Base-by-base conservation (phyloP, 2,113 vertebrate genomes). In the Daboia siamensis region DNA sequence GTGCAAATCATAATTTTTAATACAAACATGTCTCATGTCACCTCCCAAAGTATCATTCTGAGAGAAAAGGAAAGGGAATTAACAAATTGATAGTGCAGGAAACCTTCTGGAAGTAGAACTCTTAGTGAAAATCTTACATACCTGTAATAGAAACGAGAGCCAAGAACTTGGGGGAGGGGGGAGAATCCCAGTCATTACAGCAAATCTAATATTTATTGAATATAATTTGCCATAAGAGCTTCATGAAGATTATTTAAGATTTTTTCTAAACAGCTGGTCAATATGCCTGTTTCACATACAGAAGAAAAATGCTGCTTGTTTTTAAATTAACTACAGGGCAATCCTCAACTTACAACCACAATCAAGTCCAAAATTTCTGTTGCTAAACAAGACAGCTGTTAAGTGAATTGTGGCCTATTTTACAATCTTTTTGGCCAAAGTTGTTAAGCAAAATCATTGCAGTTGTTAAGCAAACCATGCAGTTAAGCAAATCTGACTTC, bases 91-190 rank as follows among this genome's bases (percentile, higher is more conserved):
- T 93, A 97, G 23, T 55, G 97, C 97, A 98, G 97, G 97, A 96
- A 97, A 95, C 96, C 97, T 95, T 94, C 23, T 90, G 95, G 95
- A 92, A 95, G 96, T 94, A 97, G 95, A 96, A 97, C 95, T 91
- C 94, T 97, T 95, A 97, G 96, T 97, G 96, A 97, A 80, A 98
- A 97, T 97, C 97, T 98, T 98, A 98, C 97, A 97, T 98, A 98
- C 97, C 98, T 98, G 97, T 97, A 98, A 98, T 97, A 98, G 96
- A 98, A 97, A 98, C 92, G 96, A 97, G 97, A 98, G 97, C 97
- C 97, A 95, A 98, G 96, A 97, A 98, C 29, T 26, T 97, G 96
- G 91, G 97, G 84, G 93, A 96, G 97, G 97, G 94, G 96, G 13
- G 93, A 94, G 93, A 93, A 95, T 94, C 95, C 74, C 74, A 80